These are phyloP conservation scores for Mionectes macconnelli DNA, from an alignment of 2,113 vertebrate species.

Conservation along the genomic window DNA sequence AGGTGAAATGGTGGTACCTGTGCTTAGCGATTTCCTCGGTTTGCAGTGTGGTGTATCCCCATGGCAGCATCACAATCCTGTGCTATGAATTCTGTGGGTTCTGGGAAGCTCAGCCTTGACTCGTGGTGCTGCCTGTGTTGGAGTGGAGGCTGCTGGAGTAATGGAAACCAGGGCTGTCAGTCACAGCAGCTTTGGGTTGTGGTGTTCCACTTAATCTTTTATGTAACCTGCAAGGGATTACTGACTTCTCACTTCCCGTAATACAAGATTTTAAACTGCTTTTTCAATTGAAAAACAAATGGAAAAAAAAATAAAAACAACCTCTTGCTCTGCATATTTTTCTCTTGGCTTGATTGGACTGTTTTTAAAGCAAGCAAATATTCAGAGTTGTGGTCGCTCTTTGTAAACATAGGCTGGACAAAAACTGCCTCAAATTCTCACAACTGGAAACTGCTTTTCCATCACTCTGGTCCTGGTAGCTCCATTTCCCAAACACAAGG, in stretches of 20 bases:
- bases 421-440: background rate
- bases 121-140: background rate
- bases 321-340: background rate
- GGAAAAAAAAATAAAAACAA: background rate
- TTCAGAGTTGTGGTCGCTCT: background rate
- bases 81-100: background rate
- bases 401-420: background rate
- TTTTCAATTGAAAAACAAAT: background rate
- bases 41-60: background rate
- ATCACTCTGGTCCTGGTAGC: background rate
- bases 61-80: background rate
- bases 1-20: background rate
- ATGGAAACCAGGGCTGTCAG: background rate
- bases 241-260: background rate
- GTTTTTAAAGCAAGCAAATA: background rate
- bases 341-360: background rate
- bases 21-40: background rate
- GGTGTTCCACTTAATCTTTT: slow-evolving; percentile 38
- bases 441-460: background rate
- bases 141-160: background rate
- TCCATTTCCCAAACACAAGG: background rate
- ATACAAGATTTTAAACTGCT: background rate
- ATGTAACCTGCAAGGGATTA: slow-evolving; percentile 33
- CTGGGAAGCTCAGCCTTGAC: background rate
- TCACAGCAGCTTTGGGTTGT: background rate